These are phyloP conservation scores for Equus quagga DNA, from an alignment of 2,113 vertebrate species.

Conservation along the genomic window DNA sequence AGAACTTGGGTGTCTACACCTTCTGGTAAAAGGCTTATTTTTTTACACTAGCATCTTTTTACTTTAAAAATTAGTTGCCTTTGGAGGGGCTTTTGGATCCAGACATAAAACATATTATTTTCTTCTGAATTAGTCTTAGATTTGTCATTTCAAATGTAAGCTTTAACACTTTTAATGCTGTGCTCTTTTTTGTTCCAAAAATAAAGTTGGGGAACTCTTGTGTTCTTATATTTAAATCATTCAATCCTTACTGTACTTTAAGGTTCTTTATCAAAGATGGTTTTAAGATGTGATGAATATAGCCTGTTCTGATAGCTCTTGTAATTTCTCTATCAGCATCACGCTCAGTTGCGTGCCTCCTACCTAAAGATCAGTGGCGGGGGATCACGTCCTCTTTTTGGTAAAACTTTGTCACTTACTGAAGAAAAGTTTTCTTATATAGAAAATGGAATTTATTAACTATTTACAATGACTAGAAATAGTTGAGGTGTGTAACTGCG, in stretches of 20 bases:
- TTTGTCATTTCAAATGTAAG: constrained; percentile 22
- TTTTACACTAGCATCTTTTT: constrained; percentile 18
- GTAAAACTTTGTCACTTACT: background rate
- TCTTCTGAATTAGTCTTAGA: constrained; percentile 41
- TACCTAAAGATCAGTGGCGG: background rate
- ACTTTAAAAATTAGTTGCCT: constrained; percentile 19
- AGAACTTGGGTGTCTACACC: background rate
- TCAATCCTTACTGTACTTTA: background rate
- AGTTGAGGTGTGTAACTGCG: background rate
- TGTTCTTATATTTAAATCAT: background rate
- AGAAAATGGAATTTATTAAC: constrained; percentile 17
- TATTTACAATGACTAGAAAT: background rate
- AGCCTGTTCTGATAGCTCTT: constrained; percentile 4
- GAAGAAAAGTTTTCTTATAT: background rate
- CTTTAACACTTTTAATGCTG: background rate
- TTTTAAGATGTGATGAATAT: background rate
- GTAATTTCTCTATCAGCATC: constrained; percentile 6
- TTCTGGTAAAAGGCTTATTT: constrained; percentile 51
- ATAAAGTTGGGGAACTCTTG: background rate
- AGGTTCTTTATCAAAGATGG: background rate
- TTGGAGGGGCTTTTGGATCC: constrained; percentile 27
- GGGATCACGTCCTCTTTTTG: background rate
- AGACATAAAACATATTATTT: background rate
- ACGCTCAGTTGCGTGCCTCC: background rate
- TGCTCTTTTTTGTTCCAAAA: background rate